Evolutionary conservation across 2,113 vertebrate species (phyloP).

Genomic region (Psettodes erumei): DNA sequence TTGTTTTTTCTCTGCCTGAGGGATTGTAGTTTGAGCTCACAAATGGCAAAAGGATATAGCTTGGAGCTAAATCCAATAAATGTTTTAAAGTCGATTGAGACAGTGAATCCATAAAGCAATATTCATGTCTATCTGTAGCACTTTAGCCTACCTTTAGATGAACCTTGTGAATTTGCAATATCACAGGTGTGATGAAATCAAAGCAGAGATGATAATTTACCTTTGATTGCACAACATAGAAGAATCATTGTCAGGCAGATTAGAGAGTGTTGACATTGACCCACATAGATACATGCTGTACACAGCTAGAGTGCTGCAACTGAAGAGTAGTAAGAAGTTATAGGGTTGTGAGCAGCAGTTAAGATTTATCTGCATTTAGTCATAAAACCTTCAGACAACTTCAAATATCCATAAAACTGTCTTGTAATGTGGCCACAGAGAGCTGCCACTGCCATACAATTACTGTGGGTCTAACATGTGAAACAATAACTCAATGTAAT

Average conservation of each 20-base stretch:
- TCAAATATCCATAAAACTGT: neutral
- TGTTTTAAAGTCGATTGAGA: neutral
- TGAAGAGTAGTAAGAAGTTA: neutral
- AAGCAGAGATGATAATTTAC: neutral
- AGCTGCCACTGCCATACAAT: neutral
- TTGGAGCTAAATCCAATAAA: neutral
- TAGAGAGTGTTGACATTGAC: constrained; percentile 6
- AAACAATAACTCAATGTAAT: neutral
- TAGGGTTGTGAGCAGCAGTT: neutral
- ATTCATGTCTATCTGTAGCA: neutral
- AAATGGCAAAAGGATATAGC: neutral
- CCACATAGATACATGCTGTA: constrained; percentile 26
- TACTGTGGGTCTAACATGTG: neutral
- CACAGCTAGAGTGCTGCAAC: neutral
- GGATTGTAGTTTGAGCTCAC: constrained; percentile 27
- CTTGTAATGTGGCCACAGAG: neutral
- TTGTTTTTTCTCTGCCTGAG: neutral
- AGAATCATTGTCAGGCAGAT: neutral
- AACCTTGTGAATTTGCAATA: neutral
- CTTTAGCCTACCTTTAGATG: neutral
- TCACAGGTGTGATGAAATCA: neutral
- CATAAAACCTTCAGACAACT: neutral
- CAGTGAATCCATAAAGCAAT: neutral
- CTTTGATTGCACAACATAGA: constrained; percentile 1
- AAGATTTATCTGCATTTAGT: neutral